These are phyloP conservation scores for Phymatocera aterrima DNA, from an alignment of 2,888 invertebrate genomes.

Conservation along the genomic window DNA sequence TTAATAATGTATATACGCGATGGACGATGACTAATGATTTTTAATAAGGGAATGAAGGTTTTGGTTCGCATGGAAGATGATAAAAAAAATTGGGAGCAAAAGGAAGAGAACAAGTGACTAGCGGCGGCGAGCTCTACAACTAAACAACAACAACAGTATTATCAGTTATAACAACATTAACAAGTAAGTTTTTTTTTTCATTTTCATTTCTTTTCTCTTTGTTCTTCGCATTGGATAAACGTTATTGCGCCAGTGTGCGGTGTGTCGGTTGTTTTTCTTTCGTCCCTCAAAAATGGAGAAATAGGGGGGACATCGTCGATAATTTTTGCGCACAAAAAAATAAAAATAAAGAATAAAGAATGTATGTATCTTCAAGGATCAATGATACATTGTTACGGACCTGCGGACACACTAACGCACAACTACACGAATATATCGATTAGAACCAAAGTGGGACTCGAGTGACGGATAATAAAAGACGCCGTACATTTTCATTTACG, in stretches of 20 bases:
- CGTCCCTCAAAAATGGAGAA: too few species aligned
- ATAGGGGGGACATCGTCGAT: too few species aligned
- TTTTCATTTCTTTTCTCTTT: slow-evolving; percentile 49
- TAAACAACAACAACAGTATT: slow-evolving; percentile 75
- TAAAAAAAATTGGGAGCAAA: slow-evolving; percentile 43
- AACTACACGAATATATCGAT: slow-evolving; percentile 1
- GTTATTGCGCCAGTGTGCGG: not conserved
- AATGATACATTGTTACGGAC: not conserved
- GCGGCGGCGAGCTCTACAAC: slow-evolving; percentile 75
- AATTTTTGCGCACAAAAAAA: not conserved
- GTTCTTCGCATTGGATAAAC: not conserved
- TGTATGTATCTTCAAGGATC: slow-evolving; percentile 6
- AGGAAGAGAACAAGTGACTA: slow-evolving; percentile 69
- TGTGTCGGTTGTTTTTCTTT: not conserved
- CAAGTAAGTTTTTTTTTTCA: slow-evolving; percentile 70
- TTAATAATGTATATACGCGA: not conserved
- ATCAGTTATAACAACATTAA: slow-evolving; percentile 75
- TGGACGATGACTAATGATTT: slow-evolving; percentile 17
- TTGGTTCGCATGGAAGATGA: slow-evolving; percentile 27
- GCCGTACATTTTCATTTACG: not conserved
- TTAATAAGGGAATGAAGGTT: slow-evolving; percentile 5
- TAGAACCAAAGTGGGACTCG: slow-evolving; percentile 27
- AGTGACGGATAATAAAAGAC: slow-evolving; percentile 9
- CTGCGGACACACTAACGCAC: not conserved
- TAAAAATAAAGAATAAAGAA: not conserved